These are phyloP conservation scores for Phortica magna DNA, from an alignment of 2,888 invertebrate species.

Conservation along the genomic window DNA sequence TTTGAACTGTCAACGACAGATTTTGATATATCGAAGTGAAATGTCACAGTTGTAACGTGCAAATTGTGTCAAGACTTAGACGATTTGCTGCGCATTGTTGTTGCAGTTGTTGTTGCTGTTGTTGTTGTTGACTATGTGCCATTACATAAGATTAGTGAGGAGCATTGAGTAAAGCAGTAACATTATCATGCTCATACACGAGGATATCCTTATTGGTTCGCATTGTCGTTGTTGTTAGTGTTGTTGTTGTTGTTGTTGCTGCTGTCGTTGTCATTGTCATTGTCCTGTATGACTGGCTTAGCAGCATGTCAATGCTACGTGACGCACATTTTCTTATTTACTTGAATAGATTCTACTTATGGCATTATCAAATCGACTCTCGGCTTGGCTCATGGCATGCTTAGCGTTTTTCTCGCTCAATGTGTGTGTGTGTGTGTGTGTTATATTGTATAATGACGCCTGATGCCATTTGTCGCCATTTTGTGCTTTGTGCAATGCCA, in stretches of 20 bases:
- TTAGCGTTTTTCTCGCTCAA: constrained; percentile 21
- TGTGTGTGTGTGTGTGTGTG: neutral
- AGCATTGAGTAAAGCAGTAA: neutral
- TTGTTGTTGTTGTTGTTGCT: neutral
- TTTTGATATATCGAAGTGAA: constrained; percentile 48
- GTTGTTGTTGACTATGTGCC: too few species aligned
- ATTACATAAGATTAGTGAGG: neutral
- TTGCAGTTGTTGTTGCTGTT: too few species aligned
- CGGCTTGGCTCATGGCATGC: constrained; percentile 43
- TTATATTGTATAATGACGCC: constrained; percentile 17
- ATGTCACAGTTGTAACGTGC: constrained; percentile 33
- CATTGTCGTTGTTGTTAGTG: neutral
- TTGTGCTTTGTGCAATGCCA: constrained; percentile 29
- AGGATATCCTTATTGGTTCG: neutral
- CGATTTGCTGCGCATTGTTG: neutral
- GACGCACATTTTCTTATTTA: constrained; percentile 53
- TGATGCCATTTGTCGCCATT: constrained; percentile 30
- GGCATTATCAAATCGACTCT: constrained; percentile 28
- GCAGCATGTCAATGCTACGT: constrained; percentile 48
- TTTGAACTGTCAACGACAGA: constrained; percentile 44
- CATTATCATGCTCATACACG: neutral
- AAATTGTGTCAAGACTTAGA: neutral
- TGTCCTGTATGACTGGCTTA: neutral
- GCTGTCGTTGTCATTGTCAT: neutral
- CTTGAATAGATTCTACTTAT: constrained; percentile 48